These are phyloP conservation scores for Lycaena phlaeas DNA, from an alignment of 2,888 invertebrate genomes.

Conservation along the genomic window DNA sequence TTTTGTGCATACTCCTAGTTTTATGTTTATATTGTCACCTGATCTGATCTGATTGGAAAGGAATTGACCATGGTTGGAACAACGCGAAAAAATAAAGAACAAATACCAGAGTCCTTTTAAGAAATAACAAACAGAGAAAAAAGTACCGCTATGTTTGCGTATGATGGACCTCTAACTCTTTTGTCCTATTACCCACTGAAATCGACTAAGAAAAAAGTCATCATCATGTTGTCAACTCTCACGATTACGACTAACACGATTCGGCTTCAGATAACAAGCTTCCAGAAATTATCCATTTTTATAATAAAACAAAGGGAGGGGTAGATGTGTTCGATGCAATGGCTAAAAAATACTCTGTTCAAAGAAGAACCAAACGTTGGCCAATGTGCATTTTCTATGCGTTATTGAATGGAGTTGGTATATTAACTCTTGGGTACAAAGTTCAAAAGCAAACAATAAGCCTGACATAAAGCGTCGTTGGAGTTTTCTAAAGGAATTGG, in stretches of 20 bases:
- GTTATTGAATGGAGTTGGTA: background rate
- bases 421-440: slow-evolving; percentile 2
- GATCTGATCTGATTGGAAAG: no score
- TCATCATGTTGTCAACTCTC: background rate
- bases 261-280: background rate
- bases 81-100: no score
- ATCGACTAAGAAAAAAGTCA: background rate
- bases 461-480: no score
- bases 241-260: background rate
- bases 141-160: background rate
- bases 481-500: background rate
- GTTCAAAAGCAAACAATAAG: background rate
- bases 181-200: background rate
- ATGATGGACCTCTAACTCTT: background rate
- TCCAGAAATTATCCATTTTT: background rate
- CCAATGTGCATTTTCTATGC: slow-evolving; percentile 1
- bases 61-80: no score
- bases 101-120: no score
- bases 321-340: background rate
- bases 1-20: no score
- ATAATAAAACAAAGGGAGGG: background rate
- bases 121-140: no score
- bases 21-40: no score
- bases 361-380: slow-evolving; percentile 2
- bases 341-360: background rate